Conservation (phyloP, 2,113 vertebrate genomes). For the Atherinomorus stipes region DNA sequence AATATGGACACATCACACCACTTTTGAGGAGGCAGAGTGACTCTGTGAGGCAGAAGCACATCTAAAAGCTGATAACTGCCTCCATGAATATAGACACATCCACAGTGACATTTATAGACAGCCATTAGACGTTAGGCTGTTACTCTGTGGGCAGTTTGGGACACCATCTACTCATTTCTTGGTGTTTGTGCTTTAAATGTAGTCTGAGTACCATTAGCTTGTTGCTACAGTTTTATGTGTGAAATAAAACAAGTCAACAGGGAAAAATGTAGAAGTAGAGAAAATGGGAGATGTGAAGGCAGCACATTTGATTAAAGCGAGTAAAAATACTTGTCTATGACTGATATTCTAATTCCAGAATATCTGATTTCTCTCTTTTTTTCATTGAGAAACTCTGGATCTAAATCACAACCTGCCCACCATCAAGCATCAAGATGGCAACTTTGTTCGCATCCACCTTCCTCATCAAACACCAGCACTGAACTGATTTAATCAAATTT, state of each 20-base stretch:
- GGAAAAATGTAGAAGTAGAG: not conserved
- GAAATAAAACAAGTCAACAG: not conserved
- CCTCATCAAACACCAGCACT: too few species aligned
- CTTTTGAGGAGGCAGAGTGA: constrained; percentile 41
- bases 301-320: too few species aligned
- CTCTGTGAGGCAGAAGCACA: constrained; percentile 30
- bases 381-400: too few species aligned
- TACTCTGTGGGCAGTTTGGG: constrained; percentile 55
- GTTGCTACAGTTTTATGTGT: not conserved
- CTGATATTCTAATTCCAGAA: too few species aligned
- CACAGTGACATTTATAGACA: constrained; percentile 57
- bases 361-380: too few species aligned
- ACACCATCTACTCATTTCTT: constrained; percentile 25
- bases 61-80: constrained; percentile 71
- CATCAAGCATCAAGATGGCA: too few species aligned
- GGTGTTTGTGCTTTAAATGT: constrained; percentile 8
- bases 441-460: too few species aligned
- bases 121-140: constrained; percentile 45
- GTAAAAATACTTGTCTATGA: too few species aligned
- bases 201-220: not conserved
- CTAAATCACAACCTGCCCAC: too few species aligned
- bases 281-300: too few species aligned
- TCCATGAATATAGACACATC: constrained; percentile 63
- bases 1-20: constrained; percentile 63
- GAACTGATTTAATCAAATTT: too few species aligned